Evolutionary conservation across 2,113 vertebrate species (phyloP).

Genomic region (Notiomystis cincta): DNA sequence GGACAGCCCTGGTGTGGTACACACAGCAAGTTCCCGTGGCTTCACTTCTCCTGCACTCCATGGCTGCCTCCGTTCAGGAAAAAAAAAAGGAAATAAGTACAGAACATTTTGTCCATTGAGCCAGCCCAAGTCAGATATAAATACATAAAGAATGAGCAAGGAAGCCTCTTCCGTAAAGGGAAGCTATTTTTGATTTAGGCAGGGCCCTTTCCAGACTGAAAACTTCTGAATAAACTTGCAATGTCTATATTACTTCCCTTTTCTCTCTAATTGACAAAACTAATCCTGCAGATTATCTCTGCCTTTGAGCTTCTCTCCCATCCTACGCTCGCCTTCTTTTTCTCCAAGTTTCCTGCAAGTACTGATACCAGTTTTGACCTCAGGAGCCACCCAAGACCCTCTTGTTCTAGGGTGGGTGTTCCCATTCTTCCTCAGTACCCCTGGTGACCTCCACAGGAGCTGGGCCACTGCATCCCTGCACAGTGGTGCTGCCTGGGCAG

Average conservation of each 20-base stretch:
- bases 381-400: background rate
- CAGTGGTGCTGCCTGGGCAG: accelerated
- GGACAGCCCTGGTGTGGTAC: background rate
- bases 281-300: background rate
- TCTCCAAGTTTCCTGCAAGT: background rate
- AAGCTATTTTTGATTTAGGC: constrained; percentile 26
- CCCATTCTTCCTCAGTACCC: background rate
- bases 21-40: background rate
- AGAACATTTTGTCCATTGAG: constrained; percentile 45
- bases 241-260: background rate
- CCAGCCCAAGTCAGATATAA: constrained; percentile 45
- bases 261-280: background rate
- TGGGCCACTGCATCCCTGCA: accelerated
- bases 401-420: background rate
- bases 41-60: background rate
- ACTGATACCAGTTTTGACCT: background rate
- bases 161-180: constrained; percentile 16
- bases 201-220: constrained; percentile 8
- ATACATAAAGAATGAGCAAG: constrained; percentile 28
- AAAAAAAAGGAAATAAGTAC: constrained; percentile 9
- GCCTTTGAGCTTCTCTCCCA: background rate
- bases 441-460: background rate
- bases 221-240: constrained; percentile 24
- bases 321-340: background rate
- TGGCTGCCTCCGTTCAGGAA: background rate